Base-by-base conservation (phyloP, 2,797 vertebrate genomes). In the Psittacula derbiana region DNA sequence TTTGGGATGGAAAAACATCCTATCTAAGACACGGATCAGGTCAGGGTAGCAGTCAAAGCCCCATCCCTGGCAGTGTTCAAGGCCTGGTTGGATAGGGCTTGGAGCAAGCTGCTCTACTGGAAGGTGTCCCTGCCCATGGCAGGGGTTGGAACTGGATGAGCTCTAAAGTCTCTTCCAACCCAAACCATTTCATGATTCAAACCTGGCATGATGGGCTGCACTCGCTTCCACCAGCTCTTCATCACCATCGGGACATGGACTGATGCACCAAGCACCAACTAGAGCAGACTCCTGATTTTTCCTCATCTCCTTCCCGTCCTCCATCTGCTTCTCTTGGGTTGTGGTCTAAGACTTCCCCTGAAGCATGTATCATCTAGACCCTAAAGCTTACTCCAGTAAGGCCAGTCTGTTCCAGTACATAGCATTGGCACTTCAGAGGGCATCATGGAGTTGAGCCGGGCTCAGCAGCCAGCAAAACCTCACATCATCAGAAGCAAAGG, bases 381-480 rank as follows among this genome's bases (percentile, higher is more conserved):
- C 38, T 25, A 65, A 40, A 62, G 31, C 25, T 43, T 46, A 27
- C 44, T 38, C 69, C 80, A 53, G 57, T 5, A 23, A 62, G 24
- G 8, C 72, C 52, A 12, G 46, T 3, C 3, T 28, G 46, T 28
- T 36, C 55, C 61, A 52, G 52, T 5, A 8, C 0, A 0, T 8
- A 25, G 33, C 7, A 28, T 3, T 3, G 43, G 52, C 16, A 3
- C 44, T 27, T 40, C n/a, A 21, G 67, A 55, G 62, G 25, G 46
- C 9, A 19, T n/a, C 6, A 0, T 8, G 31, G 1, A 6, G 17
- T 27, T 33, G 65, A 80, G 47, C n/a, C 15, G 58, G 38, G 47
- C 74, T 6, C 8, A 47, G 57, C 50, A 62, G 36, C 14, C 69
- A 38, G 36, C 36, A 71, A 43, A 74, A 28, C 6, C 33, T 33